Evolutionary conservation across 2,888 invertebrate genomes (phyloP).

Genomic region (Diarsia mendica): DNA sequence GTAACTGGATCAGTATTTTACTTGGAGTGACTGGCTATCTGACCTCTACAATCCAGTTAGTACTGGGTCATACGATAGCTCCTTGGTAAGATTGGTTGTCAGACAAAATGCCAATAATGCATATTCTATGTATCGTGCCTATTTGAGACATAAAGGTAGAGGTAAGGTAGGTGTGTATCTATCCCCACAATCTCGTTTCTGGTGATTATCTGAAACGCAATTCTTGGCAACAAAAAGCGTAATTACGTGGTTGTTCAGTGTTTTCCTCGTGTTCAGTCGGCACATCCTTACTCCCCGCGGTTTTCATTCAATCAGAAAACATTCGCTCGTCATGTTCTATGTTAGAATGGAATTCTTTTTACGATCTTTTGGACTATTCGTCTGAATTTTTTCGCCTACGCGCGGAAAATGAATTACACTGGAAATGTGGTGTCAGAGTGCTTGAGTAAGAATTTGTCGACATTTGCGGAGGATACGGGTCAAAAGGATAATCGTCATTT

Average conservation of each 20-base stretch:
- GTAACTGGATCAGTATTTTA: too few relatives aligned
- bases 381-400: conserved; percentile 41
- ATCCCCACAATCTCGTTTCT: conserved; percentile 23
- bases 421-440: conserved; percentile 35
- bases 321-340: conserved; percentile 61
- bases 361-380: conserved; percentile 47
- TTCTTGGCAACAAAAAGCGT: conserved; percentile 61
- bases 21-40: too few relatives aligned
- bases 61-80: too few relatives aligned
- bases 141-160: neutral
- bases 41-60: too few relatives aligned
- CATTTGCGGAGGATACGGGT: conserved; percentile 24
- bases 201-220: conserved; percentile 48
- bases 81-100: too few relatives aligned
- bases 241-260: conserved; percentile 64
- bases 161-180: neutral
- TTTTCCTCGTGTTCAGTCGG: conserved; percentile 59
- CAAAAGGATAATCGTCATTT: conserved; percentile 27
- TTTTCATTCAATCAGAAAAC: conserved; percentile 65
- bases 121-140: neutral
- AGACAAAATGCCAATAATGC: too few relatives aligned
- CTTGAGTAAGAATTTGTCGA: conserved; percentile 37
- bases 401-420: conserved; percentile 46
- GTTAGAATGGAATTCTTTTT: conserved; percentile 56
- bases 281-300: conserved; percentile 59